Base-by-base conservation (phyloP, 2,888 invertebrate genomes). In the Chymomyza fuscimana region DNA sequence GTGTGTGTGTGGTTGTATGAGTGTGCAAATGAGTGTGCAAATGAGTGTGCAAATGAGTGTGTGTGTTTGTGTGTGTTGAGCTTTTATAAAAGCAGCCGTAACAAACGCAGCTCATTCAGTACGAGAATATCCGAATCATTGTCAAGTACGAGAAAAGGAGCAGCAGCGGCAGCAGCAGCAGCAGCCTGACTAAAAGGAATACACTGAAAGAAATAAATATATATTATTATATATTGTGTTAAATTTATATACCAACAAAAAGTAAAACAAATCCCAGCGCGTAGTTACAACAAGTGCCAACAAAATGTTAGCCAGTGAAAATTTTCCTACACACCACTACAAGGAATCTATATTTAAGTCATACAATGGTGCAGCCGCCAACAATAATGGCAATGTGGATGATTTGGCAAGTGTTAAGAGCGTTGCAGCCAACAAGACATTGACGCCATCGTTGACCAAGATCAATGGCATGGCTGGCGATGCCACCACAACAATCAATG, bases 281-380 rank as follows among this genome's bases (percentile, higher is more conserved):
- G 60, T 6, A 60, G 60, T 12, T 22, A 16, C 54, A 64, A 22
- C 54, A 46, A 58, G 58, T 58, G 58, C 16, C 59, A 70, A 63
- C n/a, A 76, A 76, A 70, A 91, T 91, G 91, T 84, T 91, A 76
- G 91, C 91, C 78, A 90, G 89, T 77, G 86, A 90, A 77, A 88
- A 76, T 81, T 83, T 83, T 80, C 81, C 78, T 72, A 72, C 79
- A 69, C 82, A 86, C 74, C 86, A 81, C 73, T 90, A 82, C 65
- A 86, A 86, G 79, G 87, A 88, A 73, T 86, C 89, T 89, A 89
- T 89, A 89, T 89, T 82, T 89, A 90, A 89, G 83, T 80, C 83
- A 29, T 78, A 88, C 60, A 82, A 85, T 81, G 76, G 52, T 67
- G 56, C 64, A 73, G 63, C 65, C 67, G 62, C 64, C n/a, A 54